Percentiles rank a stretch among this genome's conserved stretches.
phyloP scores from a whole-genome alignment of 1,140 invertebrate genomes.

The Bicyclus anynana region DNA sequence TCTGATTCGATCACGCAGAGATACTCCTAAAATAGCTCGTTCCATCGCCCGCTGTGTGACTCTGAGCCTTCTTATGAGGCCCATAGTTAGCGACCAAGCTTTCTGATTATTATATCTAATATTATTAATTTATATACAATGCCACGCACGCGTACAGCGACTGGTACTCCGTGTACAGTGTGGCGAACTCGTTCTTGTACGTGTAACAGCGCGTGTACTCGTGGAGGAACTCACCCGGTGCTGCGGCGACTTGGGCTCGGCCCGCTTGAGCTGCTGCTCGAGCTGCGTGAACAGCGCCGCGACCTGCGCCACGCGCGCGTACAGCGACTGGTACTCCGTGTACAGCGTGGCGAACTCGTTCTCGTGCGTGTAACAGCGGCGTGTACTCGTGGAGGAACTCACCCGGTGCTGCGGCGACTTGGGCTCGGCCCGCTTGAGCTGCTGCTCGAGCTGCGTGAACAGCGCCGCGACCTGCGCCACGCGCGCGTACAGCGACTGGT shows the following conservation, averaged over 20 bases:
- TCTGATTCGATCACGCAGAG: too few relatives aligned
- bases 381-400: slow-evolving; percentile 49
- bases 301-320: slow-evolving; percentile 87
- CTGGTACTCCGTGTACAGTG: slow-evolving; percentile 90
- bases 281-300: too few relatives aligned
- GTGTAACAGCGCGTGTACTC: slow-evolving; percentile 85
- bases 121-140: too few relatives aligned
- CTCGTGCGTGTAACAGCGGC: slow-evolving; percentile 91
- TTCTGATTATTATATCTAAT: too few relatives aligned
- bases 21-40: too few relatives aligned
- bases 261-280: slow-evolving; percentile 81
- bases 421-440: slow-evolving; percentile 77
- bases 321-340: slow-evolving; percentile 87
- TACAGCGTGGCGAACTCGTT: slow-evolving; percentile 92
- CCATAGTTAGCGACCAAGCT: too few relatives aligned
- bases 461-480: too few relatives aligned
- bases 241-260: slow-evolving; percentile 65
- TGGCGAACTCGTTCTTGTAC: slow-evolving; percentile 93
- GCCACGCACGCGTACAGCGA: slow-evolving; percentile 86
- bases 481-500: slow-evolving; percentile 84
- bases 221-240: slow-evolving; percentile 71
- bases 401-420: slow-evolving; percentile 77
- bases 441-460: slow-evolving; percentile 83
- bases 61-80: too few relatives aligned
- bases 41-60: too few relatives aligned